Conservation (phyloP, 2,113 vertebrate species). For the Oryzias celebensis region DNA sequence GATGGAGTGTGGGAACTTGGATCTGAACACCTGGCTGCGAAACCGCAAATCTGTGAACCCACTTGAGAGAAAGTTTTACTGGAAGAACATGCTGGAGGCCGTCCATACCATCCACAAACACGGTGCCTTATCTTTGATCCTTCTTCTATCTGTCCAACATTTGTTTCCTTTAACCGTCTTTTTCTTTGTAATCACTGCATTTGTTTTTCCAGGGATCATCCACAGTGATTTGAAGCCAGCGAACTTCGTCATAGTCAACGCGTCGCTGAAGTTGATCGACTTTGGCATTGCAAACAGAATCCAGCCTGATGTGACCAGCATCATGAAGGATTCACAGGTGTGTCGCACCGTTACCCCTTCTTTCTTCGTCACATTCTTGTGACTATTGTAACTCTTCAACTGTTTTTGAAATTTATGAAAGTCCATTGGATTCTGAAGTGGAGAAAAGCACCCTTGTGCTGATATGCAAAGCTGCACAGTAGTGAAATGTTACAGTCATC, state of each 20-base stretch:
- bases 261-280: conserved; percentile 94
- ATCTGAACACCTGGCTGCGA: conserved; percentile 94
- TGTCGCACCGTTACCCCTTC: conserved; percentile 1
- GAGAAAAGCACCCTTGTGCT: too few relatives aligned
- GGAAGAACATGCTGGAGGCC: conserved; percentile 98
- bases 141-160: too few relatives aligned
- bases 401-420: too few relatives aligned
- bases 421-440: too few relatives aligned
- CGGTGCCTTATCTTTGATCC: conserved; percentile 71
- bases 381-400: too few relatives aligned
- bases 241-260: conserved; percentile 96
- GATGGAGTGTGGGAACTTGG: conserved; percentile 97
- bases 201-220: conserved; percentile 84
- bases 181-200: background rate
- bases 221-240: conserved; percentile 98
- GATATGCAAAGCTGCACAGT: too few relatives aligned
- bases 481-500: too few relatives aligned
- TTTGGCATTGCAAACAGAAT: conserved; percentile 97
- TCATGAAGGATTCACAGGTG: conserved; percentile 96
- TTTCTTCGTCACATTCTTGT: too few relatives aligned
- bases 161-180: background rate
- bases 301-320: conserved; percentile 96
- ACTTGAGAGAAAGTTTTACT: conserved; percentile 93
- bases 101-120: conserved; percentile 94
- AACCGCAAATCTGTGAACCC: conserved; percentile 89